These are phyloP conservation scores for Caenorhabditis wallacei DNA, from an alignment of 2,888 invertebrate species.

Conservation along the genomic window DNA sequence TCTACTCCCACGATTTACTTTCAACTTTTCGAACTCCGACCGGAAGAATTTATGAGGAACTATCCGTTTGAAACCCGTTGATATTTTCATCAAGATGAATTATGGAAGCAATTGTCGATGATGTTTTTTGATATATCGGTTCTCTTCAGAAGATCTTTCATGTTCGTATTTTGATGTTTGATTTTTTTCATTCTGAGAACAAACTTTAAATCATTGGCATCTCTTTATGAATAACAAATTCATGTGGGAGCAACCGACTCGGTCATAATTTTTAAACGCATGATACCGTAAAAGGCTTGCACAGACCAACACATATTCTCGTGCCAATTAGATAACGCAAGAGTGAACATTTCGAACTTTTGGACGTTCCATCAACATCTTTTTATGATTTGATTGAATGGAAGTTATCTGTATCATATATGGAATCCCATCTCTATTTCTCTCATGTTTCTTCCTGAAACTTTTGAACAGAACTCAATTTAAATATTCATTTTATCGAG, in stretches of 20 bases:
- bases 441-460: not conserved
- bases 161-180: no score
- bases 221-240: not conserved
- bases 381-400: no score
- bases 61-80: not conserved
- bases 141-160: no score
- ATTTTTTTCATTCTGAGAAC: no score
- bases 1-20: not conserved
- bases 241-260: no score
- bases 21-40: not conserved
- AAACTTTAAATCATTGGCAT: not conserved
- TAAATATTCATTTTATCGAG: conserved; percentile 12
- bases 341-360: no score
- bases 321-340: no score
- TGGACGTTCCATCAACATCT: no score
- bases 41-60: not conserved
- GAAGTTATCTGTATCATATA: conserved; percentile 3
- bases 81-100: not conserved
- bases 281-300: not conserved
- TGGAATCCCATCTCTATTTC: conserved; percentile 17
- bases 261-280: not conserved
- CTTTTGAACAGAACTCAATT: not conserved
- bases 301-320: not conserved
- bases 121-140: no score
- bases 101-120: no score